Evolutionary conservation across 2,113 vertebrate species (phyloP).

Genomic region (Psophia crepitans): DNA sequence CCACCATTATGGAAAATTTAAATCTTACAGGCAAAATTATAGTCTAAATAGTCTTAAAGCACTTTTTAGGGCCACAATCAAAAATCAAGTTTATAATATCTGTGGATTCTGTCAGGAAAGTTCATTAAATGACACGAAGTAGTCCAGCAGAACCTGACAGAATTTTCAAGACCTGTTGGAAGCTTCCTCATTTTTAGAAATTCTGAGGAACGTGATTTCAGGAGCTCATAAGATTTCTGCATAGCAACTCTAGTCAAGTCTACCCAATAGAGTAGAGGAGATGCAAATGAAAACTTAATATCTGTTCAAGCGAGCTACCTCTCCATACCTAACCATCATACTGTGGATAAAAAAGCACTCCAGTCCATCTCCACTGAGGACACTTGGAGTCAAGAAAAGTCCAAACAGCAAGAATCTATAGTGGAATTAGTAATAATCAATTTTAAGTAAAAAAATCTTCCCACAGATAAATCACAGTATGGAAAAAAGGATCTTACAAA

Average conservation of each 20-base stretch:
- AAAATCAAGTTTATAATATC: neutral
- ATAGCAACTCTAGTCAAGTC: neutral
- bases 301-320: neutral
- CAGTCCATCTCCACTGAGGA: neutral
- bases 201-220: neutral
- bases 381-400: neutral
- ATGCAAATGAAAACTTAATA: neutral
- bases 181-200: neutral
- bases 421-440: neutral
- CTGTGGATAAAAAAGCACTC: neutral
- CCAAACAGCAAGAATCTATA: neutral
- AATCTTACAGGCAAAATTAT: neutral
- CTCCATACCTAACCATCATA: neutral
- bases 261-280: neutral
- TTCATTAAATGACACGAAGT: neutral
- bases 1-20: neutral
- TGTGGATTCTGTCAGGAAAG: neutral
- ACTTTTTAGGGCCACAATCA: neutral
- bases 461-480: neutral
- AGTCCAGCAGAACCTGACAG: neutral
- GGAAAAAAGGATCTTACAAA: neutral
- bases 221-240: neutral
- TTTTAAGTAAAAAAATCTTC: neutral
- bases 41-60: neutral
- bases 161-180: neutral